phyloP scores from a whole-genome alignment of 2,113 vertebrate species.

The Colaptes auratus region DNA sequence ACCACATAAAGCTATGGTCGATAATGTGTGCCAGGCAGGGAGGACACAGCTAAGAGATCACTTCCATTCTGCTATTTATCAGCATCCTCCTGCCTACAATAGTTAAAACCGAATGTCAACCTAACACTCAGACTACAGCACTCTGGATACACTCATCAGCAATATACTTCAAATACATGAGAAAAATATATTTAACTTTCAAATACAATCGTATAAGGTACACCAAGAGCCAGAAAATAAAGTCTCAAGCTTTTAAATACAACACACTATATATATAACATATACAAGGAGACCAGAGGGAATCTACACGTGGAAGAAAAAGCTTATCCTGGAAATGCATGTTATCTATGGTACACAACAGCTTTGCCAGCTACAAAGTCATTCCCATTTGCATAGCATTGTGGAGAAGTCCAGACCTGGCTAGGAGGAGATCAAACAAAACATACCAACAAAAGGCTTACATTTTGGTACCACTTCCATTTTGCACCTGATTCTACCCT shows the following conservation, averaged over 20 bases:
- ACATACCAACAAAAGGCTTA: not conserved
- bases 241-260: constrained; percentile 77
- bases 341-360: not conserved
- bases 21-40: constrained; percentile 33
- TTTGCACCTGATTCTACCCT: constrained; percentile 4
- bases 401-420: not conserved
- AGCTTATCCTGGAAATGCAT: not conserved
- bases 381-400: not conserved
- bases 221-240: constrained; percentile 75
- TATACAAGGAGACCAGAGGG: constrained; percentile 22
- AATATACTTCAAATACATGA: constrained; percentile 50
- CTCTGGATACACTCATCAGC: constrained; percentile 56
- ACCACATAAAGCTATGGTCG: constrained; percentile 35
- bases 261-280: constrained; percentile 56
- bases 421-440: not conserved
- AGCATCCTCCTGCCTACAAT: not conserved
- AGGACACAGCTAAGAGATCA: constrained; percentile 22
- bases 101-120: not conserved
- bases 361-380: not conserved
- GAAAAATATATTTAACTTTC: constrained; percentile 79
- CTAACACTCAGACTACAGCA: constrained; percentile 52
- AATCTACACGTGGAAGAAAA: constrained; percentile 1
- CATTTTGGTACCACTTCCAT: constrained; percentile 52
- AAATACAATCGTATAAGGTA: constrained; percentile 69
- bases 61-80: constrained; percentile 27